Conservation (phyloP, 53 echinoderm and acorn worm genomes). For the Henricia sp. region DNA sequence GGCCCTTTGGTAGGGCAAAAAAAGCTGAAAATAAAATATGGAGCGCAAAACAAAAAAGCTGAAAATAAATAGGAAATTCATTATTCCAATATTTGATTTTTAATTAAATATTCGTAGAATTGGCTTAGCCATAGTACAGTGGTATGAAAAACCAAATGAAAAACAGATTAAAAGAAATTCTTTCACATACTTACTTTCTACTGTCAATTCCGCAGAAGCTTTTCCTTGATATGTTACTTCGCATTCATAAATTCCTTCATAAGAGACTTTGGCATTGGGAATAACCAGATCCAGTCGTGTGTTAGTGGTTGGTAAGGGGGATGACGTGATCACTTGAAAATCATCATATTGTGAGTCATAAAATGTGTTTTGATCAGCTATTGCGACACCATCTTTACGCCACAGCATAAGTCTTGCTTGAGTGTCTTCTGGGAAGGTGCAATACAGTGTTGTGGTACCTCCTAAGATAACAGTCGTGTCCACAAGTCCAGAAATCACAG, state of each 20-base stretch:
- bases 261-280: background rate
- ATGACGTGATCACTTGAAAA: background rate
- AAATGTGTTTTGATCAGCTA: background rate
- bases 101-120: no score
- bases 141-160: no score
- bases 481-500: background rate
- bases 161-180: no score
- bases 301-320: background rate
- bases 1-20: no score
- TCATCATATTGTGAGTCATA: background rate
- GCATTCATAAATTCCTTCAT: constrained; percentile 31
- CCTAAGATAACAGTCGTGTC: constrained; percentile 11
- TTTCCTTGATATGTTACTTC: no score
- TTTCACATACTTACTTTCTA: no score
- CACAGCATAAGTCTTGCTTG: background rate
- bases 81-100: no score
- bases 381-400: background rate
- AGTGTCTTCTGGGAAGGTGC: background rate
- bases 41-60: no score
- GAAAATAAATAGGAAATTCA: no score
- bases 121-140: no score
- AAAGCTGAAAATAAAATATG: no score
- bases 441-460: background rate
- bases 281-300: constrained; percentile 8
- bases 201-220: no score